Conservation (phyloP, 23 tunicate species). For the Trididemnum miniatum region DNA sequence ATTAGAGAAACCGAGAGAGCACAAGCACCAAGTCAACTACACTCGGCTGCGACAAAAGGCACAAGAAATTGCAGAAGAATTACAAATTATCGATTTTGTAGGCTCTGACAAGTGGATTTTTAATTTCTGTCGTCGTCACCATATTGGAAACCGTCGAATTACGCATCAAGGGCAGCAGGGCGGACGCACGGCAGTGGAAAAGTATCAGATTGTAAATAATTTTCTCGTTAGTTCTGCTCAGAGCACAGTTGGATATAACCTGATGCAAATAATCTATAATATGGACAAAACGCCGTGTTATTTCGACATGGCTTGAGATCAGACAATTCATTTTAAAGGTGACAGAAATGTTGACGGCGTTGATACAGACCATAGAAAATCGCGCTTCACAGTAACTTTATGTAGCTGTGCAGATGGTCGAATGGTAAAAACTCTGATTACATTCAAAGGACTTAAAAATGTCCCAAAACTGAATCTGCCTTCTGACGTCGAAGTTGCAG, state of each 20-base stretch:
- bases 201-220: neutral
- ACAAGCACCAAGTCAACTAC: neutral
- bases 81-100: too few relatives aligned
- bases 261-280: neutral
- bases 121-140: too few relatives aligned
- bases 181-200: neutral
- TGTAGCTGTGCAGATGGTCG: neutral
- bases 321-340: neutral
- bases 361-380: neutral
- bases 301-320: neutral
- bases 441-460: too few relatives aligned
- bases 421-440: neutral
- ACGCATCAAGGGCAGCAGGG: too few relatives aligned
- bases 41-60: neutral
- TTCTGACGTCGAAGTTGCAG: neutral
- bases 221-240: neutral
- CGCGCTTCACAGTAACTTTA: neutral
- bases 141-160: too few relatives aligned
- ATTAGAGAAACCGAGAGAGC: too few relatives aligned
- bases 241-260: too few relatives aligned
- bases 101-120: too few relatives aligned
- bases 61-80: neutral
- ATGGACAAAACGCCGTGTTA: too few relatives aligned
- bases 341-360: neutral
- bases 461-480: neutral